A percentile compares a stretch with the other conserved stretches of the same genome.
These are phyloP conservation scores for Lasioglossum vierecki DNA, from an alignment of 2,888 invertebrate species.

Conservation along the genomic window DNA sequence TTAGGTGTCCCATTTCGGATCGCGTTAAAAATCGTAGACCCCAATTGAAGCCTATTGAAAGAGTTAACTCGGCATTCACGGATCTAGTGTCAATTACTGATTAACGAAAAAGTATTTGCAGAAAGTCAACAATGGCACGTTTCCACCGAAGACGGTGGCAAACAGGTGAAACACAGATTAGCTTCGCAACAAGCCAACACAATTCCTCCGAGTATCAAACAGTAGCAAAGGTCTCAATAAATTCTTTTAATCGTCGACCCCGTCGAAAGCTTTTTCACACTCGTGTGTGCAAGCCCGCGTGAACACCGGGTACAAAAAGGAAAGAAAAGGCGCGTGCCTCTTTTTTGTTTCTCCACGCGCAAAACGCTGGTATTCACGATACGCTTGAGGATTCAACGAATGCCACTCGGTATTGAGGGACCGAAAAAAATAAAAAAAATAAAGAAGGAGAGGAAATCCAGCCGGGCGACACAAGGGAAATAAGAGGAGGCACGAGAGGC, in stretches of 20 bases:
- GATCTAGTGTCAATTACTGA: background rate
- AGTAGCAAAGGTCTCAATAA: background rate
- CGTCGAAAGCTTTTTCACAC: background rate
- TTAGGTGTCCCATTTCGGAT: background rate
- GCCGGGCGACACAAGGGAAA: slow-evolving; percentile 1
- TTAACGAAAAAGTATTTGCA: background rate
- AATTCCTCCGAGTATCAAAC: background rate
- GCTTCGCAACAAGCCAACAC: background rate
- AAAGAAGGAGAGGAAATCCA: background rate
- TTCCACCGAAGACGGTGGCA: background rate
- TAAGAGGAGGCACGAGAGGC: slow-evolving; percentile 19
- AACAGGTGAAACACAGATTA: background rate
- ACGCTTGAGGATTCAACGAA: slow-evolving; percentile 16
- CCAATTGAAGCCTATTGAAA: background rate
- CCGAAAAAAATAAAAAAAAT: background rate
- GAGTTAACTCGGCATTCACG: background rate
- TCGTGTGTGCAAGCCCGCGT: background rate
- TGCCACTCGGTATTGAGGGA: slow-evolving; percentile 3
- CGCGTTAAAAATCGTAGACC: background rate
- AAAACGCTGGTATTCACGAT: slow-evolving; percentile 17
- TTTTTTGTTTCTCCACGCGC: slow-evolving; percentile 9
- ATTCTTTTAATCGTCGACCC: background rate
- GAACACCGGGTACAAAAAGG: background rate
- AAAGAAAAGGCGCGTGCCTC: background rate
- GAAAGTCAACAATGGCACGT: background rate